Conservation (phyloP, 2,888 invertebrate genomes). For the Xanthia icteritia region DNA sequence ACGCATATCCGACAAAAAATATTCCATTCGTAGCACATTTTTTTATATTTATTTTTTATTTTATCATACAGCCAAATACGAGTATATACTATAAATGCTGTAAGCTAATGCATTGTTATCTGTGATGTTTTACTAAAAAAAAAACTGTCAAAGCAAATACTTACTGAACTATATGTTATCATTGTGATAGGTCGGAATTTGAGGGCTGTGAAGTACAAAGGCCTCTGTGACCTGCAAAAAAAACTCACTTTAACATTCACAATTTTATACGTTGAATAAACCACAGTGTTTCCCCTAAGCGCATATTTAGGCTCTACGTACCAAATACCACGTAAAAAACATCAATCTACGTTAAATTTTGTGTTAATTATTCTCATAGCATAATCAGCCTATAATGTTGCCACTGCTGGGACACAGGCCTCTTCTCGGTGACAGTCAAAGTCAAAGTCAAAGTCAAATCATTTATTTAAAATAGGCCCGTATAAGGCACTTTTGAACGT, state of each 20-base stretch:
- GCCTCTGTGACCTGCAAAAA: conserved; percentile 82
- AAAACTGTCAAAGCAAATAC: conserved; percentile 49
- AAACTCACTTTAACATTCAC: conserved; percentile 44
- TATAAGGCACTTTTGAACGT: no score
- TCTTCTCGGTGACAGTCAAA: no score
- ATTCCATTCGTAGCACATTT: not conserved
- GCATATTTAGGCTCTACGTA: conserved; percentile 24
- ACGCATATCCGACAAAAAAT: not conserved
- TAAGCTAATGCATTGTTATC: not conserved
- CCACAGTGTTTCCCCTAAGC: conserved; percentile 17
- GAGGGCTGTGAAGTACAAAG: conserved; percentile 83
- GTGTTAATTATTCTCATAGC: not conserved
- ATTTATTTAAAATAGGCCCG: no score
- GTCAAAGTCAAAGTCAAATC: no score
- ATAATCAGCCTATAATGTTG: no score
- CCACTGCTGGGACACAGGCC: no score
- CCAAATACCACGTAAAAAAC: conserved; percentile 19
- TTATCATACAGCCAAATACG: not conserved
- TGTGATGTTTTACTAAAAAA: not conserved
- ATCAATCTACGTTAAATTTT: not conserved
- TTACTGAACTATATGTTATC: conserved; percentile 82
- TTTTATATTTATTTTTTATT: no score
- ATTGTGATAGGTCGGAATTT: conserved; percentile 83
- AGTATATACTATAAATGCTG: not conserved
- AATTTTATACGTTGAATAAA: conserved; percentile 34